Evolutionary conservation across 2,113 vertebrate genomes (phyloP).

Genomic region (Ochotona curzoniae): DNA sequence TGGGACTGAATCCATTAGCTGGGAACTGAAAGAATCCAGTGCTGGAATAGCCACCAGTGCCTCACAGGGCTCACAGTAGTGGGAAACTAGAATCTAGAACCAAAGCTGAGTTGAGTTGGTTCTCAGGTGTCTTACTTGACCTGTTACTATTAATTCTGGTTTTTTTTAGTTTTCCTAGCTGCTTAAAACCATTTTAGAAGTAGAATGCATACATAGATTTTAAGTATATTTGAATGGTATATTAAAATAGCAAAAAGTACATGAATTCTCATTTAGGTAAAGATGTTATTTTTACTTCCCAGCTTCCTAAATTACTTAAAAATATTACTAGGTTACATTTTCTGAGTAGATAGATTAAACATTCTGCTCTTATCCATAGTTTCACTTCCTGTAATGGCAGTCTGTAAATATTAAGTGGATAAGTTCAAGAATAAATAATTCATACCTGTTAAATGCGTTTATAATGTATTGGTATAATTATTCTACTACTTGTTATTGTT

Average conservation of each 20-base stretch:
- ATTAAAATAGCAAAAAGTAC: slow-evolving; percentile 32
- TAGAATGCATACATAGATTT: not conserved
- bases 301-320: not conserved
- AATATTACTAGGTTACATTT: not conserved
- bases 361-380: not conserved
- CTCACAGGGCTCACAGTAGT: too few species aligned
- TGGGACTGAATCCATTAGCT: too few species aligned
- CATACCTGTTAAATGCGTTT: not conserved
- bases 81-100: too few species aligned
- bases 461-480: not conserved
- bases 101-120: too few species aligned
- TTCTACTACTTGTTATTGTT: not conserved
- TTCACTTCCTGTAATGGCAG: not conserved
- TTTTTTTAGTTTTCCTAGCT: not conserved
- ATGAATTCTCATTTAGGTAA: not conserved
- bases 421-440: not conserved
- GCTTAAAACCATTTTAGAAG: slow-evolving; percentile 7
- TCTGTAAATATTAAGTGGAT: not conserved
- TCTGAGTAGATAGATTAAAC: not conserved
- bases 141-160: not conserved
- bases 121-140: too few species aligned
- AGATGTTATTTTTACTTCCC: not conserved
- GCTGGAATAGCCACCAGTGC: too few species aligned
- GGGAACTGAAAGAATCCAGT: too few species aligned
- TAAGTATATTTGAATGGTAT: slow-evolving; percentile 15